Conservation (phyloP, 2,113 vertebrate species). For the Phrynosoma blainvillii region DNA sequence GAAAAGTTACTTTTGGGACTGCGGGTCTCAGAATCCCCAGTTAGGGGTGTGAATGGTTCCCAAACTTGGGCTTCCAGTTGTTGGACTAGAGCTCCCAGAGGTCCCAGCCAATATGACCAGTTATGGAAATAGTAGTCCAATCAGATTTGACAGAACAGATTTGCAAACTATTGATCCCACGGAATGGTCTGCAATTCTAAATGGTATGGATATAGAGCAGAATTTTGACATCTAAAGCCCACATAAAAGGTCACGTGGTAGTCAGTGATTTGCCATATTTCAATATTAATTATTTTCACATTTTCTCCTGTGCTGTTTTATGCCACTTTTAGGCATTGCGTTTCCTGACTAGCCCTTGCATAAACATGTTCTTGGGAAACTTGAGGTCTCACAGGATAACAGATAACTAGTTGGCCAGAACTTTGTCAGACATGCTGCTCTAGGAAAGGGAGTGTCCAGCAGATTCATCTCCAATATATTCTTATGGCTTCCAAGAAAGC, state of each 20-base stretch:
- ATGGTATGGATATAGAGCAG: neutral
- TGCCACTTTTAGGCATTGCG: neutral
- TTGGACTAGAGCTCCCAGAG: neutral
- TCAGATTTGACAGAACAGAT: neutral
- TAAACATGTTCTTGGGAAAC: neutral
- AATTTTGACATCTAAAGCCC: neutral
- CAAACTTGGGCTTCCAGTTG: neutral
- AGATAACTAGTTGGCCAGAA: neutral
- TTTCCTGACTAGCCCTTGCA: neutral
- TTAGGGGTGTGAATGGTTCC: neutral
- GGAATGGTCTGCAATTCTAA: neutral
- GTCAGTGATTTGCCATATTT: neutral
- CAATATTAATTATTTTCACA: slow-evolving; percentile 1
- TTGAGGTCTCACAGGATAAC: neutral
- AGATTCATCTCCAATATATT: neutral
- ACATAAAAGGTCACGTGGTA: neutral
- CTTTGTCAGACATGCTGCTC: neutral
- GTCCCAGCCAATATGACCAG: neutral
- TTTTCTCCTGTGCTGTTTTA: neutral
- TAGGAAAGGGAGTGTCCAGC: neutral
- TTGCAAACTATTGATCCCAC: neutral
- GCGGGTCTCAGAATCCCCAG: neutral
- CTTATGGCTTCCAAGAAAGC: neutral
- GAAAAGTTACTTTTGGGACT: neutral
- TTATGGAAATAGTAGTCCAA: neutral